These are phyloP conservation scores for Adela reaumurella DNA, from an alignment of 2,888 invertebrate species.

Conservation along the genomic window DNA sequence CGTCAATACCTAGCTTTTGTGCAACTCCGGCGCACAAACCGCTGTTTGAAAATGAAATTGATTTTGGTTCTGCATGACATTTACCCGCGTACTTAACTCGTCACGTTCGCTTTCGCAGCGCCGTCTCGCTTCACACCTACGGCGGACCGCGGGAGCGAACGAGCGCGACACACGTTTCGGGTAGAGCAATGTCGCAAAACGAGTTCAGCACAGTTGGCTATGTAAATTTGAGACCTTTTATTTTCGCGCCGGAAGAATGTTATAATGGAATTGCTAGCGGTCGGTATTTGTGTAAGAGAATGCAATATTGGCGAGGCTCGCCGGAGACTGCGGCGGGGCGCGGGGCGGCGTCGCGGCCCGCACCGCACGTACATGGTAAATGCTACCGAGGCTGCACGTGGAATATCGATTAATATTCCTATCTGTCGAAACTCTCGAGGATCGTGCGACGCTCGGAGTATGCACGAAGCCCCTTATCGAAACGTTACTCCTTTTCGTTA, in stretches of 20 bases:
- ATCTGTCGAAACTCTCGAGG: neutral
- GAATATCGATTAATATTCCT: constrained; percentile 28
- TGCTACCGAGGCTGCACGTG: constrained; percentile 18
- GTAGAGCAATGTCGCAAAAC: constrained; percentile 8
- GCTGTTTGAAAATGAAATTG: constrained; percentile 38
- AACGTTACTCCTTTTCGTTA: too few species aligned
- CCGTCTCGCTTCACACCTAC: constrained; percentile 22
- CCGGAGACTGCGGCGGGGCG: neutral
- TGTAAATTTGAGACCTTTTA: constrained; percentile 41
- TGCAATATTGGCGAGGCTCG: neutral
- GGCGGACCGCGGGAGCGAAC: constrained; percentile 13
- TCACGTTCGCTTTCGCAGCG: constrained; percentile 26
- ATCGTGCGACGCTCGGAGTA: neutral
- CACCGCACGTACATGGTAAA: constrained; percentile 25
- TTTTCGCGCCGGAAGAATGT: constrained; percentile 30
- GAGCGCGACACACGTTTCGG: constrained; percentile 9
- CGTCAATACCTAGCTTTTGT: constrained; percentile 11
- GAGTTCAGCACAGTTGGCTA: constrained; percentile 27
- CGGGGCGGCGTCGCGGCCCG: constrained; percentile 5
- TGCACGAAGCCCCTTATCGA: too few species aligned
- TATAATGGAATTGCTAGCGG: constrained; percentile 28
- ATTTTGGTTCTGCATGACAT: constrained; percentile 39
- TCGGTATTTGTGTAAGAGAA: constrained; percentile 20
- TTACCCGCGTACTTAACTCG: constrained; percentile 26
- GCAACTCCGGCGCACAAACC: constrained; percentile 34